Evolutionary conservation across 2,888 invertebrate species (phyloP).

Genomic region (Empis livida): DNA sequence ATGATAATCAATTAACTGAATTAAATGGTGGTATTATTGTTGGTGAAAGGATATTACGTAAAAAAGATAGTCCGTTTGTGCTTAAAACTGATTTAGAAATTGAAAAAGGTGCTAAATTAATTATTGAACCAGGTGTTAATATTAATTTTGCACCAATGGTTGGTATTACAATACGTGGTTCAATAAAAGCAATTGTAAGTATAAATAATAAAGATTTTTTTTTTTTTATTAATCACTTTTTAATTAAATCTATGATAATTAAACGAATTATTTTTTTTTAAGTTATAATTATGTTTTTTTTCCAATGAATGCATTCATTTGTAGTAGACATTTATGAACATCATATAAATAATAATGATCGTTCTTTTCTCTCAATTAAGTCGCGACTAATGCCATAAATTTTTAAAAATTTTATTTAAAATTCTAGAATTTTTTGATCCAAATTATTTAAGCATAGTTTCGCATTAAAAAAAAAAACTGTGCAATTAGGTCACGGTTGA

Average conservation of each 20-base stretch:
- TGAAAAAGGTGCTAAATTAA: constrained; percentile 62
- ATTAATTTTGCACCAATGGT: constrained; percentile 83
- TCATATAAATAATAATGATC: no score
- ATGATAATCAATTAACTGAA: constrained; percentile 18
- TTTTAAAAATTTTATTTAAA: no score
- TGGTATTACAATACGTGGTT: constrained; percentile 85
- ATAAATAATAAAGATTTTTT: not conserved
- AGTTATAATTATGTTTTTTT: not conserved
- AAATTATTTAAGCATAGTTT: no score
- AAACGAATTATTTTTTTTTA: no score
- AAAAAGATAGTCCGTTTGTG: constrained; percentile 56
- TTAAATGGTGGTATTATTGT: constrained; percentile 29
- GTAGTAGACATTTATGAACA: no score
- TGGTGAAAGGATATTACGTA: constrained; percentile 28
- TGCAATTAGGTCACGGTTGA: no score
- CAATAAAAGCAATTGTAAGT: constrained; percentile 79
- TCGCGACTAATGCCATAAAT: no score
- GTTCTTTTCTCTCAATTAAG: no score
- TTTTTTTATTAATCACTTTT: no score
- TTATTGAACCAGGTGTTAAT: constrained; percentile 82
- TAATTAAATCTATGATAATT: not conserved
- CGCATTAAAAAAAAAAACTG: no score
- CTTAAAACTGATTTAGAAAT: constrained; percentile 69
- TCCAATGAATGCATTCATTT: no score
- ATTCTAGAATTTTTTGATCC: no score